Conservation (phyloP, 2,113 vertebrate species). For the Seriola quinqueradiata region DNA sequence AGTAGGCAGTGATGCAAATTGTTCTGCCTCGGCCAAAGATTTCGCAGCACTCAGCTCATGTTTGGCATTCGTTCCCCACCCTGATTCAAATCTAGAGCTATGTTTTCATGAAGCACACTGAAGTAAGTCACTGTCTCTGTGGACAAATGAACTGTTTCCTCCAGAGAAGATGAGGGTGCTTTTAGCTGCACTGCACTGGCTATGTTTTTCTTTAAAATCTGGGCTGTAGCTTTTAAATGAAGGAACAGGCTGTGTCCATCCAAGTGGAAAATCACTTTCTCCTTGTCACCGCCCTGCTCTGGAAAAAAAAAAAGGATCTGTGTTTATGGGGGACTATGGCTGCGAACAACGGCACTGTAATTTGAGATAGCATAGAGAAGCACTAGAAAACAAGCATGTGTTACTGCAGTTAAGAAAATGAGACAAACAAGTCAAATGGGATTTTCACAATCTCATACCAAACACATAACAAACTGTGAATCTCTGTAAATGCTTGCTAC, state of each 20-base stretch:
- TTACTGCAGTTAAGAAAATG: slow-evolving; percentile 9
- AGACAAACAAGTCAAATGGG: neutral
- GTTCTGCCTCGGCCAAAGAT: slow-evolving; percentile 33
- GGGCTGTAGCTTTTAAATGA: slow-evolving; percentile 54
- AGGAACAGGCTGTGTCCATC: slow-evolving; percentile 61
- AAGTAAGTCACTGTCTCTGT: slow-evolving; percentile 26
- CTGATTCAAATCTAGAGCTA: slow-evolving; percentile 16
- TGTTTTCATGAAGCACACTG: slow-evolving; percentile 17
- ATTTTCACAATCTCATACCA: neutral
- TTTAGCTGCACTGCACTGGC: slow-evolving; percentile 26
- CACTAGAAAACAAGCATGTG: slow-evolving; percentile 8
- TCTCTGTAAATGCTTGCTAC: neutral
- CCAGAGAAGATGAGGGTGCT: slow-evolving; percentile 37
- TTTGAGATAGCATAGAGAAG: slow-evolving; percentile 49
- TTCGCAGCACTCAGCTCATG: slow-evolving; percentile 28
- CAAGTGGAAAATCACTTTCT: slow-evolving; percentile 79
- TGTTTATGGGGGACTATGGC: slow-evolving; percentile 8
- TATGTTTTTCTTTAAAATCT: slow-evolving; percentile 36
- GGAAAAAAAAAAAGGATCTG: slow-evolving; percentile 31
- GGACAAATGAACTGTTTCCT: slow-evolving; percentile 52
- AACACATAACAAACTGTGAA: neutral
- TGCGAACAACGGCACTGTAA: slow-evolving; percentile 42
- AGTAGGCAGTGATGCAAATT: slow-evolving; percentile 26
- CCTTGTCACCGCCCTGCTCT: slow-evolving; percentile 45
- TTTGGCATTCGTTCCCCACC: neutral